Conservation (phyloP, 2,113 vertebrate species). For the Cavia porcellus region DNA sequence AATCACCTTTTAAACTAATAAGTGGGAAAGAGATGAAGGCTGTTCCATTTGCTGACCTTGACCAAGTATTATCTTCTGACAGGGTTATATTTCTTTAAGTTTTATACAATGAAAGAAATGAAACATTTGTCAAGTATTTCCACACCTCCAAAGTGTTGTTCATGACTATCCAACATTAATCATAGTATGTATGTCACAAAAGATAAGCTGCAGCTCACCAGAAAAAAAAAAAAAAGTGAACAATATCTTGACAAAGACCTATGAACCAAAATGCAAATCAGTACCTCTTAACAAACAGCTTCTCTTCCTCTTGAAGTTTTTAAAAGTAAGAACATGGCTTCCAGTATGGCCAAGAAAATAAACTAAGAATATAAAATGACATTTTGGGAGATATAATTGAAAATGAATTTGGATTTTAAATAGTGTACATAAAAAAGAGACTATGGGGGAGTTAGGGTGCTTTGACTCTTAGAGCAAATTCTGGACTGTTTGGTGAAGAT, state of each 20-base stretch:
- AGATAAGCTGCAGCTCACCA: neutral
- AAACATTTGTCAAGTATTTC: slow-evolving; percentile 3
- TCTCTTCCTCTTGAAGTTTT: neutral
- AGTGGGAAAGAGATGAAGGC: neutral
- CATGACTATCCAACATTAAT: neutral
- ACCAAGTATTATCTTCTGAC: neutral
- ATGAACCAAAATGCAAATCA: slow-evolving; percentile 6
- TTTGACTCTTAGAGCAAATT: slow-evolving; percentile 42
- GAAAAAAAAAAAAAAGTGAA: neutral
- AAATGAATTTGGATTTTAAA: slow-evolving; percentile 24
- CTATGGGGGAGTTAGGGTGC: neutral
- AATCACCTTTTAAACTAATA: slow-evolving; percentile 41
- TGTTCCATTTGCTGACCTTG: neutral
- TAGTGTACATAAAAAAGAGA: neutral
- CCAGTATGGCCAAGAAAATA: neutral
- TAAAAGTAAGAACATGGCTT: neutral
- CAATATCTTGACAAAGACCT: neutral
- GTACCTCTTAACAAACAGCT: neutral
- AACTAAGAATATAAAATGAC: neutral
- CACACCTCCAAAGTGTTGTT: neutral
- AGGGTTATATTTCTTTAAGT: slow-evolving; percentile 48
- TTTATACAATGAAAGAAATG: neutral
- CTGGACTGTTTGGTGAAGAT: neutral
- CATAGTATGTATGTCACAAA: neutral
- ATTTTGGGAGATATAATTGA: neutral